phyloP scores from a whole-genome alignment of 2,797 vertebrate species.

The Eupleurogrammus muticus region DNA sequence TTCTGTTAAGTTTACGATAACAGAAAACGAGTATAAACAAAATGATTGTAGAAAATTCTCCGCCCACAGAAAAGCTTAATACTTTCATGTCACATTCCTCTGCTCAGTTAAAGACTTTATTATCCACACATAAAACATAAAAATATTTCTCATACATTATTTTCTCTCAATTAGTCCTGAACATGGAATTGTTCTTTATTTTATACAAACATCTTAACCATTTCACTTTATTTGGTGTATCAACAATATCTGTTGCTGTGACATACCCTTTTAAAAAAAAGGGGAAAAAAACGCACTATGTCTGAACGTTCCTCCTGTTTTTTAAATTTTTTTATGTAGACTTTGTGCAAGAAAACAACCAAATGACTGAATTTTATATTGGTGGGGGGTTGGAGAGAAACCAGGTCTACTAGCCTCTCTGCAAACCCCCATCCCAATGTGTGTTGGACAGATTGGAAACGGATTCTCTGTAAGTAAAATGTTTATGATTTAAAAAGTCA shows the following conservation, averaged over 20 bases:
- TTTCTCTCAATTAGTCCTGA: too few species aligned
- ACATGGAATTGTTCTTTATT: too few species aligned
- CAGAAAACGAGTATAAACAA: not conserved
- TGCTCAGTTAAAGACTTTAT: too few species aligned
- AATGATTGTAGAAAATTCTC: not conserved
- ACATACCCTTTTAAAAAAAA: too few species aligned
- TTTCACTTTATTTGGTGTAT: too few species aligned
- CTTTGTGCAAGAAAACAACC: conserved; percentile 12
- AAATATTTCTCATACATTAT: too few species aligned
- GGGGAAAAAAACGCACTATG: not conserved
- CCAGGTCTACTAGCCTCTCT: conserved; percentile 6
- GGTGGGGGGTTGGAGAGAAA: not conserved
- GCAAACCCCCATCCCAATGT: not conserved
- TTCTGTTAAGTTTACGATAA: not conserved
- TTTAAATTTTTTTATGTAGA: not conserved
- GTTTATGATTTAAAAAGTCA: not conserved
- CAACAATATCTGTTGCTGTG: too few species aligned
- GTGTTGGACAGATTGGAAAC: not conserved
- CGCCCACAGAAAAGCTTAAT: not conserved
- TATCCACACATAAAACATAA: too few species aligned
- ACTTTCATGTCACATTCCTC: too few species aligned
- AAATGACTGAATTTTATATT: not conserved
- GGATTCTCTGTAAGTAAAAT: not conserved
- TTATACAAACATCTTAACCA: too few species aligned
- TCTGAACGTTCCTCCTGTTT: not conserved